Conservation (phyloP, 2,888 invertebrate genomes). For the Eucera pruinosa region DNA sequence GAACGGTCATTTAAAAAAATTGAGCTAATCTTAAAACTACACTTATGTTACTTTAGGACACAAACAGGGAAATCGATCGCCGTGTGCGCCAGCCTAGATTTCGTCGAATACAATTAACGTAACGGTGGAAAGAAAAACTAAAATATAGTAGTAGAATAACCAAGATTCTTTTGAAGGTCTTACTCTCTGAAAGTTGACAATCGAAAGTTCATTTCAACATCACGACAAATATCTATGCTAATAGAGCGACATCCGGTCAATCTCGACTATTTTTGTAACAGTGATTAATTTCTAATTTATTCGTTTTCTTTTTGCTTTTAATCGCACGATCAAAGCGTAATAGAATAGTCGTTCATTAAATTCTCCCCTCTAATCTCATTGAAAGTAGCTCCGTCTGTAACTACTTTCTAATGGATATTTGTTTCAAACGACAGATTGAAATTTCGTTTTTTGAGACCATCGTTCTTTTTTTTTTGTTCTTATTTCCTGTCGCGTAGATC, state of each 20-base stretch:
- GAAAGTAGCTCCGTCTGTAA: conserved; percentile 24
- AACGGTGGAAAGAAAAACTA: conserved; percentile 23
- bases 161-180: conserved; percentile 21
- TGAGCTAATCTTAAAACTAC: conserved; percentile 80
- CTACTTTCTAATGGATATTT: conserved; percentile 15
- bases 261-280: conserved; percentile 49
- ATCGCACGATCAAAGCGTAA: conserved; percentile 52
- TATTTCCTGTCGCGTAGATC: conserved; percentile 18
- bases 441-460: conserved; percentile 45
- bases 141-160: conserved; percentile 33
- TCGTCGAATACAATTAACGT: conserved; percentile 47
- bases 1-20: conserved; percentile 75
- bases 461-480: conserved; percentile 20
- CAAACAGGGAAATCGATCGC: conserved; percentile 58
- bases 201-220: conserved; percentile 40
- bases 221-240: conserved; percentile 49
- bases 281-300: conserved; percentile 47
- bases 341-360: too few species aligned
- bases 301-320: conserved; percentile 11
- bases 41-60: conserved; percentile 67
- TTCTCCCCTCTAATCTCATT: conserved; percentile 26
- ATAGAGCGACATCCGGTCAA: conserved; percentile 36
- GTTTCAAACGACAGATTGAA: conserved; percentile 20
- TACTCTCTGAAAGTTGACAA: conserved; percentile 12
- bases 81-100: conserved; percentile 42